Evolutionary conservation across 2,888 invertebrate species (phyloP).

Genomic region (Stenoptilia bipunctidactyla): DNA sequence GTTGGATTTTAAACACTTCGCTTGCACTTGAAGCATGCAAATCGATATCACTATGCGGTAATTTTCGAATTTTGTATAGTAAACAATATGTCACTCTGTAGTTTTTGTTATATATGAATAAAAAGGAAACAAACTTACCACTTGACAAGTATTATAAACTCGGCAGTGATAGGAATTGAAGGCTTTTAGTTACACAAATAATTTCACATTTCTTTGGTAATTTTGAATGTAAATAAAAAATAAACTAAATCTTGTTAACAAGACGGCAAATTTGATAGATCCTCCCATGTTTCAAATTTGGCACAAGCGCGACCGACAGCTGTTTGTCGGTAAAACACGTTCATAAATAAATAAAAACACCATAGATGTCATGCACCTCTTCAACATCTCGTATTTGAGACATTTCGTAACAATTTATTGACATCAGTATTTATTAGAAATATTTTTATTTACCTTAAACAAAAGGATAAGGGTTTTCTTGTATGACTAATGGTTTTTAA

Average conservation of each 20-base stretch:
- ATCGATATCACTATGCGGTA: conserved; percentile 54
- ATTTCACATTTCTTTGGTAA: conserved; percentile 52
- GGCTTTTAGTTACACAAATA: conserved; percentile 21
- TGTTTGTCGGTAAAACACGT: too few relatives aligned
- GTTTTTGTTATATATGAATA: not conserved
- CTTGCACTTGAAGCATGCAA: conserved; percentile 19
- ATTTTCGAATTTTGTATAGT: conserved; percentile 9
- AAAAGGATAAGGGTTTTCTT: too few relatives aligned
- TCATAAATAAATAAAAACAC: too few relatives aligned
- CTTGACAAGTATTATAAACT: not conserved
- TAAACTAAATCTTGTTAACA: conserved; percentile 17
- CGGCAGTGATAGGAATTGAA: not conserved
- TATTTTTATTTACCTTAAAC: too few relatives aligned
- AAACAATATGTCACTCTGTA: not conserved
- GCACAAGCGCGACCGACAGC: conserved; percentile 27
- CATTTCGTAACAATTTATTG: too few relatives aligned
- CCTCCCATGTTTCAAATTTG: conserved; percentile 53
- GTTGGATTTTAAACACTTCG: conserved; percentile 20
- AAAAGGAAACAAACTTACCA: conserved; percentile 55
- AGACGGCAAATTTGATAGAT: conserved; percentile 35
- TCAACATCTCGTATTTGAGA: too few relatives aligned
- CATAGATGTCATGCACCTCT: too few relatives aligned
- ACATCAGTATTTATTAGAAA: too few relatives aligned
- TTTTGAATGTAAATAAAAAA: conserved; percentile 26
- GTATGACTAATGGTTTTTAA: too few relatives aligned